phyloP scores from a whole-genome alignment of 1,140 invertebrate genomes.

The Propsilocerus akamusi region DNA sequence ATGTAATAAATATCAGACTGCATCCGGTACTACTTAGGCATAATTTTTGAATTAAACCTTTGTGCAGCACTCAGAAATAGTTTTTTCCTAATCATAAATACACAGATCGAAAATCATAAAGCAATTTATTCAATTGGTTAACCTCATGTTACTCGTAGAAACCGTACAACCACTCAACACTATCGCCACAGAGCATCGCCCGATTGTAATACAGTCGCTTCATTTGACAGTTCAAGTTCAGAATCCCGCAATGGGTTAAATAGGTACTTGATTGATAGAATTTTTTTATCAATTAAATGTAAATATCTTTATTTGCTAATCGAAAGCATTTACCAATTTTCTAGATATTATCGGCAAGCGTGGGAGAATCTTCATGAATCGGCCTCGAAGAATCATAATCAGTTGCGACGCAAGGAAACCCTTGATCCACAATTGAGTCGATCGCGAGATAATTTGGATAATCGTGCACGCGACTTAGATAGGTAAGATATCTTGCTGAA shows the following conservation, averaged over 20 bases:
- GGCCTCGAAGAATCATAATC: constrained; percentile 34
- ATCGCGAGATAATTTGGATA: constrained; percentile 23
- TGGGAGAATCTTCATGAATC: constrained; percentile 84
- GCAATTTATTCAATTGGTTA: no score
- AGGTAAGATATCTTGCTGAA: constrained; percentile 12
- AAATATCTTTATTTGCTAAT: background rate
- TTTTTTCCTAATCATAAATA: no score
- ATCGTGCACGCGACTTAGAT: constrained; percentile 26
- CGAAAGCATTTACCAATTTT: constrained; percentile 3
- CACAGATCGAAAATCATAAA: no score
- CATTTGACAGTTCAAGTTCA: constrained; percentile 66
- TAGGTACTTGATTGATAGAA: constrained; percentile 26
- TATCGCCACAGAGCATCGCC: constrained; percentile 70
- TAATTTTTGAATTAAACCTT: no score
- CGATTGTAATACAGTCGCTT: constrained; percentile 74
- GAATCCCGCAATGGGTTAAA: constrained; percentile 66
- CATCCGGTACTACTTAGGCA: no score
- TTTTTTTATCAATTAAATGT: background rate
- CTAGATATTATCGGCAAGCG: constrained; percentile 59
- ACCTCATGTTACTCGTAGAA: constrained; percentile 37
- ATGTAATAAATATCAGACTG: no score
- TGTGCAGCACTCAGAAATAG: no score
- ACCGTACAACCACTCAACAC: constrained; percentile 54
- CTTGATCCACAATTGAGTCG: constrained; percentile 37
- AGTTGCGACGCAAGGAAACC: constrained; percentile 45